Conservation (phyloP, 2,797 vertebrate species). For the Argentina silus region DNA sequence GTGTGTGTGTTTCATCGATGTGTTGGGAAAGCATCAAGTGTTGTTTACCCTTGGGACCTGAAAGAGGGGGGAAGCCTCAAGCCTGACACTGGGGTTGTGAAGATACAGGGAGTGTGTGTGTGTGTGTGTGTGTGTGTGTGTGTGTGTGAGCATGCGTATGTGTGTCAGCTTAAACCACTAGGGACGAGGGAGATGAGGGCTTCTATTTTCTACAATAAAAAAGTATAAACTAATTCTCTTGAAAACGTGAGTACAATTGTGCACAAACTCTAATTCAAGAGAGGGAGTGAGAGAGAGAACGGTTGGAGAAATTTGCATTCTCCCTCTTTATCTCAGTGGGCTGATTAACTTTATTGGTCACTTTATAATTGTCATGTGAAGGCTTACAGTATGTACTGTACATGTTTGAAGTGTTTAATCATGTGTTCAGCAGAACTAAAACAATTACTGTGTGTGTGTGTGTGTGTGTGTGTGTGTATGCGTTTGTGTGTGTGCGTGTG, state of each 20-base stretch:
- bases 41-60: too few relatives aligned
- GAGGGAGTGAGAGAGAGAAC: constrained; percentile 44
- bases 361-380: constrained; percentile 31
- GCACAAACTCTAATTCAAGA: constrained; percentile 1
- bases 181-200: neutral
- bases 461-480: constrained; percentile 24
- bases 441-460: constrained; percentile 39
- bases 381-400: neutral
- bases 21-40: too few relatives aligned
- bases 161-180: constrained; percentile 1
- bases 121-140: constrained; percentile 7
- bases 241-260: neutral
- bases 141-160: too few relatives aligned
- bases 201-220: neutral
- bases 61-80: too few relatives aligned
- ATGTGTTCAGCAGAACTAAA: constrained; percentile 19
- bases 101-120: too few relatives aligned
- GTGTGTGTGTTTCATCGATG: neutral
- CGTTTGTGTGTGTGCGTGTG: too few relatives aligned
- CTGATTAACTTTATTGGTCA: constrained; percentile 52
- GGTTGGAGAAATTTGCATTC: constrained; percentile 72
- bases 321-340: constrained; percentile 27
- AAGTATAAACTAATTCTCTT: neutral
- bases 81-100: too few relatives aligned
- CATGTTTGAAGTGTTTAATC: constrained; percentile 39